These are phyloP conservation scores for Chelonia mydas DNA, from an alignment of 2,797 vertebrate species.

Conservation along the genomic window DNA sequence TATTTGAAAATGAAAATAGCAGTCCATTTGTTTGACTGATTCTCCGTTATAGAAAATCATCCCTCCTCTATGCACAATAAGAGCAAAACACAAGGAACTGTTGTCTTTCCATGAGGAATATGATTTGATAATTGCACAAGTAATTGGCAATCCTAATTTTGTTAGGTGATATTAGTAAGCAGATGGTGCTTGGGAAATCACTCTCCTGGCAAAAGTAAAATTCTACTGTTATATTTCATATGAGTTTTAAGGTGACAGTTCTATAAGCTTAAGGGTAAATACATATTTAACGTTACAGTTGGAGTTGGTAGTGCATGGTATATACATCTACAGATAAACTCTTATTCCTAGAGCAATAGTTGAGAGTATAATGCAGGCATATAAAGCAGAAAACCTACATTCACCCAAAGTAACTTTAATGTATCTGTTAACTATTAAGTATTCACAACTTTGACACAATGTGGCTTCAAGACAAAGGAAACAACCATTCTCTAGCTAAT, in stretches of 20 bases:
- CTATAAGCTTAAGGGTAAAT: conserved; percentile 39
- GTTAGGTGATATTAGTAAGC: conserved; percentile 35
- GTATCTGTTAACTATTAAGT: not conserved
- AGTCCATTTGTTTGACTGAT: conserved; percentile 51
- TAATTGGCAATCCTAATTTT: conserved; percentile 52
- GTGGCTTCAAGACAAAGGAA: not conserved
- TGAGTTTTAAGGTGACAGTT: conserved; percentile 29
- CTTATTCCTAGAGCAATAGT: not conserved
- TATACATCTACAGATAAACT: not conserved
- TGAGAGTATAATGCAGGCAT: not conserved
- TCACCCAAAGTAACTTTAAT: not conserved
- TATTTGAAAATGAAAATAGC: conserved; percentile 70
- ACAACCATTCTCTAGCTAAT: not conserved
- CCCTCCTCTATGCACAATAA: not conserved
- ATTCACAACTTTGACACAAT: not conserved
- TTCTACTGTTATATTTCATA: conserved; percentile 39
- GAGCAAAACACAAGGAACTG: not conserved
- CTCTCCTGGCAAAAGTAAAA: conserved; percentile 57
- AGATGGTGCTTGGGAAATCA: conserved; percentile 36
- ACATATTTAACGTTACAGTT: conserved; percentile 31
- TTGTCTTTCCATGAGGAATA: not conserved
- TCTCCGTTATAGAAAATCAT: conserved; percentile 35
- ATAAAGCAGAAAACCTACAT: not conserved
- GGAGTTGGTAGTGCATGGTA: conserved; percentile 1
- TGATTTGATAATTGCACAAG: conserved; percentile 35